These are phyloP conservation scores for Tineola bisselliella DNA, from an alignment of 2,888 invertebrate genomes.

Conservation along the genomic window DNA sequence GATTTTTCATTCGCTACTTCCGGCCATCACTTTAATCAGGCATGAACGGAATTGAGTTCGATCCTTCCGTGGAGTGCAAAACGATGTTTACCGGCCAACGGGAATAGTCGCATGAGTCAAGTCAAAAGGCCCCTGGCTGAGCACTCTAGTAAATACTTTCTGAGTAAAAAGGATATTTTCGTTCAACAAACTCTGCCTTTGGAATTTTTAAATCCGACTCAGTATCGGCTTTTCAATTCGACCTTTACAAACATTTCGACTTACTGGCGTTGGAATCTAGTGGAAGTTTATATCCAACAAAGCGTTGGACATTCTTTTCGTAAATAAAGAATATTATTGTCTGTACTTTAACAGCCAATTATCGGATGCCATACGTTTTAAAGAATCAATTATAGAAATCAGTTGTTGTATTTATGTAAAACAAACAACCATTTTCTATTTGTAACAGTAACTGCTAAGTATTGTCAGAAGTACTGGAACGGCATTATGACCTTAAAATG, in stretches of 20 bases:
- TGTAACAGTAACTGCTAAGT: background rate
- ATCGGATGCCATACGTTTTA: background rate
- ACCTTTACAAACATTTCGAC: constrained; percentile 8
- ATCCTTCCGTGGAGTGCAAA: constrained; percentile 11
- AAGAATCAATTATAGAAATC: too few species aligned
- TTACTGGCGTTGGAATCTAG: constrained; percentile 3
- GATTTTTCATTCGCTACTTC: constrained; percentile 5
- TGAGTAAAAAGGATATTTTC: constrained; percentile 15
- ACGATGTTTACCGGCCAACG: constrained; percentile 14
- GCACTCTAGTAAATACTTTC: constrained; percentile 6
- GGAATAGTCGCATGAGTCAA: constrained; percentile 9
- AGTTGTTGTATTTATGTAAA: too few species aligned
- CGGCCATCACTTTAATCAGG: constrained; percentile 10
- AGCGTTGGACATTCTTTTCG: background rate
- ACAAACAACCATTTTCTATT: background rate
- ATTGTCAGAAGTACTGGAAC: background rate
- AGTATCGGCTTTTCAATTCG: constrained; percentile 10
- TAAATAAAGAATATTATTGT: background rate
- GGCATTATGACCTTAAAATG: constrained; percentile 2
- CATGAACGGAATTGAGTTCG: constrained; percentile 8
- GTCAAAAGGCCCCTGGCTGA: constrained; percentile 9
- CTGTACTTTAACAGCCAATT: background rate
- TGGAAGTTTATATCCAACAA: constrained; percentile 1
- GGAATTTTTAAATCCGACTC: constrained; percentile 13
- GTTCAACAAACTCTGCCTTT: constrained; percentile 9